Conservation (phyloP, 2,888 invertebrate genomes). For the Diarsia brunnea region DNA sequence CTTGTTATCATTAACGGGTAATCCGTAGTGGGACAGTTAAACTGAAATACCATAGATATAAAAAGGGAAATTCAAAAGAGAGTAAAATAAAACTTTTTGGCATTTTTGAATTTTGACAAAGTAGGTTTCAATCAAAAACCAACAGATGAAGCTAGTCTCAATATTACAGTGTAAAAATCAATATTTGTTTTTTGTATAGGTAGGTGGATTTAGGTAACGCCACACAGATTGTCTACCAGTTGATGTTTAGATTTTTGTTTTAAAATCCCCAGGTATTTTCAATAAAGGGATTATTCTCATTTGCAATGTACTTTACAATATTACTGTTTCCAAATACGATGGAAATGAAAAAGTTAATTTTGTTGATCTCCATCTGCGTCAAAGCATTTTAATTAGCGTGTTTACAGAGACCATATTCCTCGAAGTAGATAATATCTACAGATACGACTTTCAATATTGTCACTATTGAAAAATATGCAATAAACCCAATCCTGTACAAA, state of each 20-base stretch:
- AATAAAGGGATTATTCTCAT: background rate
- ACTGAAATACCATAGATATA: background rate
- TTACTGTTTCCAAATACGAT: background rate
- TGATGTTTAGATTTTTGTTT: too few relatives aligned
- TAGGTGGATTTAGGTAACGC: too few relatives aligned
- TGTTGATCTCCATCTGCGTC: background rate
- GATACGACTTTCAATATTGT: constrained; percentile 5
- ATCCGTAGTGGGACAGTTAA: background rate
- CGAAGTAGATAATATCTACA: background rate
- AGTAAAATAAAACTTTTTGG: too few relatives aligned
- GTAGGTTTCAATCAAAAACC: too few relatives aligned
- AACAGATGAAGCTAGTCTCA: too few relatives aligned
- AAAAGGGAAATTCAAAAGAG: too few relatives aligned
- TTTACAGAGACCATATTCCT: background rate
- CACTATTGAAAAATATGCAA: background rate
- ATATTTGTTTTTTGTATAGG: too few relatives aligned
- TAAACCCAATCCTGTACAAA: background rate
- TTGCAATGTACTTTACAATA: background rate
- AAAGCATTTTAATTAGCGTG: background rate
- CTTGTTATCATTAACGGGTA: constrained; percentile 6
- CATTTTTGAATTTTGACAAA: too few relatives aligned
- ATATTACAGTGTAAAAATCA: too few relatives aligned
- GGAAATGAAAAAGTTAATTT: background rate
- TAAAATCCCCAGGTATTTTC: background rate
- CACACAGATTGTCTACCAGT: too few relatives aligned